Percentiles rank a stretch among this genome's conserved stretches.
phyloP scores from a whole-genome alignment of 2,113 vertebrate genomes.

The Nasalis larvatus region DNA sequence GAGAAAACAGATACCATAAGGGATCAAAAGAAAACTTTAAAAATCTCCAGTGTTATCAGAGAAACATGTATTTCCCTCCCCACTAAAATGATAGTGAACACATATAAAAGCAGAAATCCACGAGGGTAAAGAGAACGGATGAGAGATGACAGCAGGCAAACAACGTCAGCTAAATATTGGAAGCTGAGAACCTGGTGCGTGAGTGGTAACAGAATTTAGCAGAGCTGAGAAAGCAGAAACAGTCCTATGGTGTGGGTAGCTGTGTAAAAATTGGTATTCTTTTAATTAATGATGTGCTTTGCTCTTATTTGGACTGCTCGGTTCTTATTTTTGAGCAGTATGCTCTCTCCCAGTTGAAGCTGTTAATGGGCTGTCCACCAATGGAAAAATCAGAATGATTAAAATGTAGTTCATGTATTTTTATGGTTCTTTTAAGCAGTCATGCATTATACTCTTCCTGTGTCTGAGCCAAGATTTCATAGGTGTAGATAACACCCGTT shows the following conservation, averaged over 20 bases:
- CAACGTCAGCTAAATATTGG: neutral
- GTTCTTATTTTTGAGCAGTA: neutral
- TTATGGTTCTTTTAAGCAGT: neutral
- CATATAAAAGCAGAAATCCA: neutral
- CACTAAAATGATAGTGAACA: neutral
- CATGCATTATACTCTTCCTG: neutral
- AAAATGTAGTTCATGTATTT: neutral
- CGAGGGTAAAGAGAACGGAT: neutral
- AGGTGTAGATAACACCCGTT: neutral
- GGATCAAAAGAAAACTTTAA: neutral
- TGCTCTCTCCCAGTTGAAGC: neutral
- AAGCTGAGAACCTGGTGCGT: neutral
- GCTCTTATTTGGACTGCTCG: neutral
- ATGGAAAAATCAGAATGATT: neutral
- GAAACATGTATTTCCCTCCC: neutral
- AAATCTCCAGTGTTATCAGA: neutral
- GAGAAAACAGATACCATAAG: neutral
- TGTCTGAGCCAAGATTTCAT: neutral
- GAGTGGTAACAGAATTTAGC: neutral
- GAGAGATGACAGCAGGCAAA: neutral
- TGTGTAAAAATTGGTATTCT: neutral
- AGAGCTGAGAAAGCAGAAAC: neutral
- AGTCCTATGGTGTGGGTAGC: neutral
- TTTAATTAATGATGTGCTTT: neutral
- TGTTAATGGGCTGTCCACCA: neutral